These are phyloP conservation scores for Calephelis nemesis DNA, from an alignment of 1,140 invertebrate species.

Conservation along the genomic window DNA sequence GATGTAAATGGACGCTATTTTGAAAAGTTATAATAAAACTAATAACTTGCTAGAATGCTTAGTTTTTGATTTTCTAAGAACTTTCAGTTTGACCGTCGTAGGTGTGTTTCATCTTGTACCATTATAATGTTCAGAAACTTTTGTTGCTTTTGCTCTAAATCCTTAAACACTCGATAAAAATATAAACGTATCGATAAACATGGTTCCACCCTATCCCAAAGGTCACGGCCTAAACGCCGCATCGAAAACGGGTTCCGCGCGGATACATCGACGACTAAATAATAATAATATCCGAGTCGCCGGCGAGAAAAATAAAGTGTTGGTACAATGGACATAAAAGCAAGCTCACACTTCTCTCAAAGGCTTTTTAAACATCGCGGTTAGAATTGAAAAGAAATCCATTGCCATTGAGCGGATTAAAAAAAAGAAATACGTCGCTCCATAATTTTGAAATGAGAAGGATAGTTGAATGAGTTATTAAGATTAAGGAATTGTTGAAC, in stretches of 20 bases:
- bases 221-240: constrained; percentile 68
- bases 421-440: constrained; percentile 19
- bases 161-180: constrained; percentile 1
- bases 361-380: constrained; percentile 39
- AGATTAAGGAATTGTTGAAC: neutral
- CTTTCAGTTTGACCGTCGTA: too few species aligned
- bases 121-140: too few species aligned
- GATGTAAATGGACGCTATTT: too few species aligned
- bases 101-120: too few species aligned
- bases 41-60: too few species aligned
- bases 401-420: constrained; percentile 23
- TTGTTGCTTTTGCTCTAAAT: too few species aligned
- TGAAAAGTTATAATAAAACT: too few species aligned
- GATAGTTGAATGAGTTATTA: constrained; percentile 8
- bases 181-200: constrained; percentile 32
- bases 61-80: too few species aligned
- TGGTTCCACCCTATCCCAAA: constrained; percentile 35
- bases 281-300: constrained; percentile 60
- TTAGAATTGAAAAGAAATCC: constrained; percentile 38
- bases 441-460: constrained; percentile 33
- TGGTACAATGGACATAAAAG: constrained; percentile 50
- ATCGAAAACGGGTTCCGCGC: constrained; percentile 56
- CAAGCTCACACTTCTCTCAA: constrained; percentile 47
- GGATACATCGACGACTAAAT: constrained; percentile 58
- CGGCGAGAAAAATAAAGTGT: constrained; percentile 53